Conservation (phyloP, 2,888 invertebrate species). For the Brachyopa scutellaris region DNA sequence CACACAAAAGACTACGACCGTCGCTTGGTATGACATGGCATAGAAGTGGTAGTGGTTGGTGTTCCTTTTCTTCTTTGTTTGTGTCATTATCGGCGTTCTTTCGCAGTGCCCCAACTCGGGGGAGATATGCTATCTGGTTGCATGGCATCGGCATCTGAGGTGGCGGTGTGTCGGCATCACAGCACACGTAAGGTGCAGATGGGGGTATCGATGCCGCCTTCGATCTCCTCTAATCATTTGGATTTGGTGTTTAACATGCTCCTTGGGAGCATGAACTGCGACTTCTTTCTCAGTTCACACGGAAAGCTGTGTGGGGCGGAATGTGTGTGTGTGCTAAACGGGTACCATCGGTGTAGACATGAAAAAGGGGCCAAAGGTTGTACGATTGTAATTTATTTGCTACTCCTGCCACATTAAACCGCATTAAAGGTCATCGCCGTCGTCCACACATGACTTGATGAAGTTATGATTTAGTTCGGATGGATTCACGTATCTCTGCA, state of each 20-base stretch:
- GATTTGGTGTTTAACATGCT: slow-evolving; percentile 71
- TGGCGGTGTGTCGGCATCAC: slow-evolving; percentile 21
- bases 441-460: slow-evolving; percentile 55
- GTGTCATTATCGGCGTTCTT: slow-evolving; percentile 42
- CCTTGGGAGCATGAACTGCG: slow-evolving; percentile 67
- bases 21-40: no score
- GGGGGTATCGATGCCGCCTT: slow-evolving; percentile 52
- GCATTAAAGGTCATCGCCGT: slow-evolving; percentile 69
- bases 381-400: slow-evolving; percentile 57
- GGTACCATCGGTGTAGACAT: slow-evolving; percentile 28
- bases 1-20: slow-evolving; percentile 51
- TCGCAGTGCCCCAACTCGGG: slow-evolving; percentile 32
- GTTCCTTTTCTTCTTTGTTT: slow-evolving; percentile 20
- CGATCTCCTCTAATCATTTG: slow-evolving; percentile 69
- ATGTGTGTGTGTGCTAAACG: not conserved
- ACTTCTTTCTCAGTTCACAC: slow-evolving; percentile 40
- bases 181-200: slow-evolving; percentile 55
- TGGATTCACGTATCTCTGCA: slow-evolving; percentile 44
- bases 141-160: slow-evolving; percentile 49
- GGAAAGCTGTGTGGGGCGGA: slow-evolving; percentile 1
- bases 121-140: slow-evolving; percentile 62
- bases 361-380: slow-evolving; percentile 55
- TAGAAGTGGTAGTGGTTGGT: not conserved
- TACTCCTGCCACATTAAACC: slow-evolving; percentile 57
- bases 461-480: slow-evolving; percentile 67